Evolutionary conservation across 2,888 invertebrate species (phyloP), one percentile per base, ranked within the genome.

Genomic region (Napeogenes sylphis): DNA sequence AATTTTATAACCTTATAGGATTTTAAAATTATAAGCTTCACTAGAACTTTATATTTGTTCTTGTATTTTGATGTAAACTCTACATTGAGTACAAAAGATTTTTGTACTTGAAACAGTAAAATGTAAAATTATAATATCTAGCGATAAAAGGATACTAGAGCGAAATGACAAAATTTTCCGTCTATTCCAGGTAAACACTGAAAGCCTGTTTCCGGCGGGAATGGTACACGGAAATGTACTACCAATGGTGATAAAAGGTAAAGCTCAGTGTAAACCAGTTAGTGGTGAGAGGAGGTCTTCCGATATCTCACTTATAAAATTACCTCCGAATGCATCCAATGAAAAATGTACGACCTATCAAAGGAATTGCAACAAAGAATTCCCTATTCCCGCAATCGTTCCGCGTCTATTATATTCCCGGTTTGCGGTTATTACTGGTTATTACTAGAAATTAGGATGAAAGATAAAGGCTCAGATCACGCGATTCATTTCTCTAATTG

Each of bases 171-270:
- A 56, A 64, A 45, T 59, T 47, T 67, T 67, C 64, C 58, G 57
- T 65, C 56, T 61, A 67, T 63, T 75, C 70, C 76, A 80, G 78
- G 81, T 80, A 80, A 82, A 81, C 77, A 80, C 77, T 81, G 77
- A 84, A 83, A 85, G 81, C 80, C 81, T 79, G 81, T 83, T 83
- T 82, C 82, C 83, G 75, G 73, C 74, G 80, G 75, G 78, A 81
- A 80, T 74, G 75, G 74, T 79, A 84, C 84, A 85, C 78, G 84
- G 83, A 85, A 87, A 84, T 80, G 83, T 84, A 84, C 85, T 84
- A 83, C 74, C 71, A 74, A 69, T 66, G 73, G 75, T 78, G 78
- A 80, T 78, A 83, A 83, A 83, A 84, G 76, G 76, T 74, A 72
- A 72, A 66, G 75, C 74, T 78, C 73, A 65, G 73, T 70, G 74